Conservation (phyloP, 2,797 vertebrate genomes). For the Macropus fuliginosus region DNA sequence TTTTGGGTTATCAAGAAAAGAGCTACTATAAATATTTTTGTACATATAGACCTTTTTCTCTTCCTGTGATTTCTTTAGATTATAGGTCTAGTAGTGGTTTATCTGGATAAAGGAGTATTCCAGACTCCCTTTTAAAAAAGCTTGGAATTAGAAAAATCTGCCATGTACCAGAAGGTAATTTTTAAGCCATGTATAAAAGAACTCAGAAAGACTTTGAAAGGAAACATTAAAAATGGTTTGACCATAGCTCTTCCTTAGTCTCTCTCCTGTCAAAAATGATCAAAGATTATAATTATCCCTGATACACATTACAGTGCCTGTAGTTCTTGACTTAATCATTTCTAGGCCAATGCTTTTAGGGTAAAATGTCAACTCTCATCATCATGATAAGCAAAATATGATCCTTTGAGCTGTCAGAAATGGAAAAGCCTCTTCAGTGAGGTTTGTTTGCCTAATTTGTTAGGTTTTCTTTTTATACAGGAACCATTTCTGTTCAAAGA, state of each 20-base stretch:
- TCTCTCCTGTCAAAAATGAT: constrained; percentile 28
- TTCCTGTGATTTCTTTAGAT: background rate
- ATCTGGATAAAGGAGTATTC: background rate
- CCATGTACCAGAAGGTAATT: background rate
- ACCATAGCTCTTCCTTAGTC: constrained; percentile 6
- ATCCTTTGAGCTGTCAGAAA: constrained; percentile 59
- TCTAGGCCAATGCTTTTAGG: constrained; percentile 23
- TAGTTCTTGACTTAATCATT: constrained; percentile 41
- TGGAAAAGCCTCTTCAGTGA: constrained; percentile 46
- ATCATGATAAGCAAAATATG: constrained; percentile 49
- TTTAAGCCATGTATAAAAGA: constrained; percentile 53
- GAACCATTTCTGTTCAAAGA: background rate
- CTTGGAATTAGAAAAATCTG: background rate
- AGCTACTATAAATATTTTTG: background rate
- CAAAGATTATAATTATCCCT: background rate
- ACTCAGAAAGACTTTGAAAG: constrained; percentile 12
- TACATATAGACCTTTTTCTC: background rate
- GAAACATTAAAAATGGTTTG: constrained; percentile 3
- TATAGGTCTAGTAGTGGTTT: background rate
- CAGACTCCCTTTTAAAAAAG: background rate
- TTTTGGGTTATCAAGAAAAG: background rate
- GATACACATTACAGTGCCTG: background rate
- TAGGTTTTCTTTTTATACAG: background rate
- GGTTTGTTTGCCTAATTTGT: background rate
- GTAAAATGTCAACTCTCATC: constrained; percentile 28